A percentile compares a stretch with the other conserved stretches of the same genome.
Conservation (phyloP, 2,113 vertebrate genomes). For the Struthidea cinerea region DNA sequence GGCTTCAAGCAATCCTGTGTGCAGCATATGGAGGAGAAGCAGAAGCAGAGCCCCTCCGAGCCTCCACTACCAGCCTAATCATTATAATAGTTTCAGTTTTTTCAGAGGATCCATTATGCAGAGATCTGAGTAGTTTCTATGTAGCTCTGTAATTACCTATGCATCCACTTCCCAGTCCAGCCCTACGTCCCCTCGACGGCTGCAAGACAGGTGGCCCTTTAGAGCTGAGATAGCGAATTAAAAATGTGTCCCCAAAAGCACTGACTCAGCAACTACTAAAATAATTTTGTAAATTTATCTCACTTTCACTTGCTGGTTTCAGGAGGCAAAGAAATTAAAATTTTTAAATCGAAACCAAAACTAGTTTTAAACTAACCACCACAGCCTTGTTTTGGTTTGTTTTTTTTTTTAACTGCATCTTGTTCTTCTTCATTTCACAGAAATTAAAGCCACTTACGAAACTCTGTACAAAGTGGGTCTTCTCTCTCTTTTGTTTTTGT, state of each 20-base stretch:
- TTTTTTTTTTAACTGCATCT: not conserved
- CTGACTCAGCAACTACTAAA: slow-evolving; percentile 29
- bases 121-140: slow-evolving; percentile 7
- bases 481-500: not conserved
- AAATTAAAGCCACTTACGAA: not conserved
- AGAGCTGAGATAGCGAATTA: slow-evolving; percentile 10
- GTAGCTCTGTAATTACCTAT: slow-evolving; percentile 38
- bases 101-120: slow-evolving; percentile 46
- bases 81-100: slow-evolving; percentile 17
- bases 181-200: not conserved
- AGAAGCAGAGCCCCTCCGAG: slow-evolving; percentile 12
- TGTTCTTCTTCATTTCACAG: not conserved
- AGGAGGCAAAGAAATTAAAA: not conserved
- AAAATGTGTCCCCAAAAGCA: slow-evolving; percentile 24
- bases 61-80: slow-evolving; percentile 12
- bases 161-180: slow-evolving; percentile 10
- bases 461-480: not conserved
- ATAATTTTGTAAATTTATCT: not conserved
- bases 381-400: not conserved
- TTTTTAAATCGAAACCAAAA: not conserved
- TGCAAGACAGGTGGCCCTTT: slow-evolving; percentile 45
- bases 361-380: not conserved
- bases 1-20: not conserved
- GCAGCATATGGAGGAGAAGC: slow-evolving; percentile 40
- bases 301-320: not conserved